phyloP scores from a whole-genome alignment of 2,113 vertebrate genomes.

The Cairina moschata region DNA sequence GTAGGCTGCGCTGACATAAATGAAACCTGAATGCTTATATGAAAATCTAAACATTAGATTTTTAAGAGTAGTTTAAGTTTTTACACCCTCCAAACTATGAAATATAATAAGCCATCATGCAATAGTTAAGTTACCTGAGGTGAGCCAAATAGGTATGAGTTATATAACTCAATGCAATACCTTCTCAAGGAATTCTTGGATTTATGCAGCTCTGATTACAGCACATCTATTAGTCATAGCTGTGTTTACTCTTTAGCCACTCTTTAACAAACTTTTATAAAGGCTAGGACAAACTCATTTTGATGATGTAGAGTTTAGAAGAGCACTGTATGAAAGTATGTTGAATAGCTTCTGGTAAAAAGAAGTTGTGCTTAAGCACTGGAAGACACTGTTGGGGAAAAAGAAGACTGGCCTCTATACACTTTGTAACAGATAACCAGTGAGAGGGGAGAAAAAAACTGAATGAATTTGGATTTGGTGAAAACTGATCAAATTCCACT shows the following conservation, averaged over 20 bases:
- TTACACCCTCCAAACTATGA: background rate
- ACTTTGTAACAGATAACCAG: background rate
- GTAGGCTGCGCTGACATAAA: background rate
- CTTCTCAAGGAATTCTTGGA: background rate
- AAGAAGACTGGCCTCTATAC: background rate
- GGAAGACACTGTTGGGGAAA: background rate
- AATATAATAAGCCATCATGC: background rate
- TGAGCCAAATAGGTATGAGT: background rate
- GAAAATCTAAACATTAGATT: slow-evolving; percentile 38
- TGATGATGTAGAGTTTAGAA: slow-evolving; percentile 54
- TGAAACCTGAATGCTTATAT: background rate
- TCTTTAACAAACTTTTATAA: background rate
- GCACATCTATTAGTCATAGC: background rate
- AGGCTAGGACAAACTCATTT: background rate
- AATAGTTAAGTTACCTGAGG: background rate
- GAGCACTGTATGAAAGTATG: background rate
- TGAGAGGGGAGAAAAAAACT: background rate
- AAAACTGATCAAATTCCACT: background rate
- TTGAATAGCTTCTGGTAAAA: background rate
- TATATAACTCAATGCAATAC: background rate
- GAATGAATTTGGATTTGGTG: background rate
- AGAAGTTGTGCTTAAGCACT: background rate
- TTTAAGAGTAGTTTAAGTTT: background rate
- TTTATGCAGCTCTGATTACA: background rate
- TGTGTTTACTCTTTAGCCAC: background rate